Evolutionary conservation across 1,140 invertebrate genomes (phyloP), one percentile per base, ranked within the genome.

Genomic region (Leptopilina boulardi): DNA sequence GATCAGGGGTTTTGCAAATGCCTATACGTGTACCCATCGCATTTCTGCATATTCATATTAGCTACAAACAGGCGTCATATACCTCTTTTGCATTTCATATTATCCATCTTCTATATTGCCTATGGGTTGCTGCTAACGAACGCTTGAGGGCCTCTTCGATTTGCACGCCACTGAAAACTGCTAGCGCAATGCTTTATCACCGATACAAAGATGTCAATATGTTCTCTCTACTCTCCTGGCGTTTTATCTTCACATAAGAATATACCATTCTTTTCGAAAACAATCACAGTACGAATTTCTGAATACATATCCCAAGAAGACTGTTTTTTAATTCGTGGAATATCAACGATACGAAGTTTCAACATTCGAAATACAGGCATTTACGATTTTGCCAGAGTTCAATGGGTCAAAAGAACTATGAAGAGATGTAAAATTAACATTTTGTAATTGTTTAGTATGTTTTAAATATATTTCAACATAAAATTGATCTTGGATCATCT

Each of bases 41-140:
- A 71, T 70, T 56, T 75, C 77, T 76, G 73, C 71, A 72, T 74
- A 80, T 56, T 73, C 77, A 82, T 79, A 80, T 71, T 71, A 71
- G 41, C 19, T 10, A 42, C 70, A 71, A 71, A 71, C n/a, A 41
- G 34, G 70, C 41, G 41, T 71, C 70, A 44, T 42, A 71, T 18
- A 38, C 34, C 21, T 21, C 34, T 82, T 82, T 78, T 80, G 78
- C 77, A 76, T 79, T 77, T 74, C 71, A 73, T 21, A 51, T 72
- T 72, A 72, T 34, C 71, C 71, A 51, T 47, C 41, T 47, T 47
- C 41, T 47, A 42, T 15, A 42, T 72, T 21, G 73, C 47, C 71
- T 26, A 77, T 77, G 74, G 71, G 59, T 21, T 54, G 74, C 81
- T 70, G 74, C 75, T 78, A 82, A 82, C 78, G 79, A 78, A 77